Evolutionary conservation across 2,888 invertebrate genomes (phyloP).

Genomic region (Anoplius nigerrimus): DNA sequence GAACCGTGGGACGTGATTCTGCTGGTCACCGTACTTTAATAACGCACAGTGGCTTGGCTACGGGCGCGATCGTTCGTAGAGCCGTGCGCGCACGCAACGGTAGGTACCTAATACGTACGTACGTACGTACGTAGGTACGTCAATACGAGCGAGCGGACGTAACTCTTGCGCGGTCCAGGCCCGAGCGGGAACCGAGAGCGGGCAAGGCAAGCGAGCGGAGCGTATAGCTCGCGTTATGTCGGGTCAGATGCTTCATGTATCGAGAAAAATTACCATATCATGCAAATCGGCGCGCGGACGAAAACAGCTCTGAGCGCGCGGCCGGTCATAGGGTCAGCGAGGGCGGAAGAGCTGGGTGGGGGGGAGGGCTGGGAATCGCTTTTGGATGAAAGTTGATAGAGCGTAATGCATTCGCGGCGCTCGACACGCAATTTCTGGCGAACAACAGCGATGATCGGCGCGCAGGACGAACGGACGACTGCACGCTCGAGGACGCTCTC

Average conservation of each 20-base stretch:
- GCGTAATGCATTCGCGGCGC: conserved; percentile 34
- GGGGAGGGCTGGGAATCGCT: neutral
- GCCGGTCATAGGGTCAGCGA: neutral
- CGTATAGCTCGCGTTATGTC: neutral
- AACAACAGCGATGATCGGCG: conserved; percentile 36
- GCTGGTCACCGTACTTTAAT: conserved; percentile 34
- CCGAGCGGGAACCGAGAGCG: neutral
- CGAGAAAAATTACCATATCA: conserved; percentile 63
- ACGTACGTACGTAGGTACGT: no score
- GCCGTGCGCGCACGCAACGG: neutral
- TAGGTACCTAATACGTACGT: neutral
- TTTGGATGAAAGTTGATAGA: conserved; percentile 29
- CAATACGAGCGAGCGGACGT: no score
- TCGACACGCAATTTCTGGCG: conserved; percentile 44
- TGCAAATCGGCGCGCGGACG: conserved; percentile 49
- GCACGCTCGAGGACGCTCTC: conserved; percentile 24
- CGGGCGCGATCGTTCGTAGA: no score
- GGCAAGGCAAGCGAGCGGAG: no score
- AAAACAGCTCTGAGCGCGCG: neutral
- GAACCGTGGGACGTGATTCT: conserved; percentile 23
- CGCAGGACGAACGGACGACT: conserved; percentile 12
- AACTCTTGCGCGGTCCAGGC: neutral
- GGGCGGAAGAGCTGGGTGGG: neutral
- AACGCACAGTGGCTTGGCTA: conserved; percentile 16
- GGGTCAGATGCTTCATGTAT: conserved; percentile 23